A percentile compares a stretch with the other conserved stretches of the same genome.
Conservation (phyloP, 2,113 vertebrate species). For the Craseonycteris thonglongyai region DNA sequence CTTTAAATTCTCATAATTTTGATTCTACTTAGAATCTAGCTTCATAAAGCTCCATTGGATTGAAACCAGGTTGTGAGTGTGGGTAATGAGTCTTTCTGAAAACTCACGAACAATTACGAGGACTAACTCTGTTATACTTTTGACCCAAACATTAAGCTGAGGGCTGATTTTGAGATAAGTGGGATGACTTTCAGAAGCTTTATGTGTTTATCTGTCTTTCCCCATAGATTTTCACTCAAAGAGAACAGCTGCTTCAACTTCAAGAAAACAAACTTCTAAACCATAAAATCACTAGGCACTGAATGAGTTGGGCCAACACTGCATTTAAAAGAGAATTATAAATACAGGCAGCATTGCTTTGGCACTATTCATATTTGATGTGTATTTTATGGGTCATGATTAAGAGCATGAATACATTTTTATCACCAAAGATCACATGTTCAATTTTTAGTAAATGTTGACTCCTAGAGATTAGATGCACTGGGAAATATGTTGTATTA, state of each 20-base stretch:
- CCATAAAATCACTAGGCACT: constrained; percentile 23
- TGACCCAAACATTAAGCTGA: constrained; percentile 66
- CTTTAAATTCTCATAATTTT: constrained; percentile 64
- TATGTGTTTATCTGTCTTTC: constrained; percentile 66
- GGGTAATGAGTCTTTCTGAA: constrained; percentile 71
- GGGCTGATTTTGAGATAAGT: constrained; percentile 62
- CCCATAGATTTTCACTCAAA: constrained; percentile 20
- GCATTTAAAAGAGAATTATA: constrained; percentile 50
- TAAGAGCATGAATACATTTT: background rate
- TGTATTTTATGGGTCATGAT: background rate
- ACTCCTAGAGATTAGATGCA: background rate
- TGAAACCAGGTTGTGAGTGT: constrained; percentile 42
- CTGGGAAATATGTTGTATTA: background rate
- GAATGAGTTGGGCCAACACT: background rate
- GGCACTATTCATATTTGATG: background rate
- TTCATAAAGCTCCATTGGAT: constrained; percentile 64
- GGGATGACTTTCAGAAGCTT: constrained; percentile 66
- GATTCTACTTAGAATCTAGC: constrained; percentile 21
- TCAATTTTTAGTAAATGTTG: background rate
- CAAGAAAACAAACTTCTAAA: constrained; percentile 50
- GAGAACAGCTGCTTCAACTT: constrained; percentile 53
- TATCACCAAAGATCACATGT: background rate
- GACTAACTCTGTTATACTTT: constrained; percentile 70
- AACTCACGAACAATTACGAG: constrained; percentile 66
- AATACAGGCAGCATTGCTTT: background rate